Evolutionary conservation across 2,888 invertebrate genomes (phyloP), one percentile per base, ranked within the genome.

Genomic region (Syritta pipiens): DNA sequence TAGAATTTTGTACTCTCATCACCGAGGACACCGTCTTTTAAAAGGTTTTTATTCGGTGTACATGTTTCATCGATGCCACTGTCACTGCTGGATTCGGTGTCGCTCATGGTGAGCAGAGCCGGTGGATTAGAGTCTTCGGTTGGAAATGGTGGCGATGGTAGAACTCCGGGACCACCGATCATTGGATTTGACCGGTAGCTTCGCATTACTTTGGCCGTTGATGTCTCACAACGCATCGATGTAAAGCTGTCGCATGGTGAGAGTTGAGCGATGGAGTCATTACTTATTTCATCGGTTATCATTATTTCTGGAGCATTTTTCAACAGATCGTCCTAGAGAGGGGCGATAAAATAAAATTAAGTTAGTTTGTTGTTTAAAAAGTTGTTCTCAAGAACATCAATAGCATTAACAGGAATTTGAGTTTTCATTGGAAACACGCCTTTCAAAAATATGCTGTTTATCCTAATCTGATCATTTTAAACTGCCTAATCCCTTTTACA

Each of bases 131-230:
- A 85, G 12, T 86, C 86, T 10, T 88, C 86, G 14, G 65, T 63
- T 19, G 62, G 67, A 10, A 81, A 81, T 9, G 84, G 82, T 6
- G 88, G 86, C 14, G 88, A 87, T 53, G 86, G 85, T 26, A 87
- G 59, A 10, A 84, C 76, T 22, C 82, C 83, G 60, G 82, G 83
- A 12, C 88, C 88, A 60, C 88, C 86, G 12, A 88, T 88, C 85
- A 88, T 82, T 0, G 88, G 88, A 84, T 88, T 88, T 49, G 88
- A 84, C 30, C 84, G 84, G 74, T 83, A 86, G 55, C 84, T 85
- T 37, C 86, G 85, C 65, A 88, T 49, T 51, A 85, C 82, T 26
- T 86, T 75, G 6, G 82, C 81, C 3, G 85, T 83, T 1, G 81
- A 57, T 9, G 82, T 28, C 3, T 51, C 42, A 12, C 60, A 40